Percentiles rank a stretch among this genome's conserved stretches.
Evolutionary conservation across 2,888 invertebrate genomes (phyloP).

Genomic region (Erpobdella octoculata): DNA sequence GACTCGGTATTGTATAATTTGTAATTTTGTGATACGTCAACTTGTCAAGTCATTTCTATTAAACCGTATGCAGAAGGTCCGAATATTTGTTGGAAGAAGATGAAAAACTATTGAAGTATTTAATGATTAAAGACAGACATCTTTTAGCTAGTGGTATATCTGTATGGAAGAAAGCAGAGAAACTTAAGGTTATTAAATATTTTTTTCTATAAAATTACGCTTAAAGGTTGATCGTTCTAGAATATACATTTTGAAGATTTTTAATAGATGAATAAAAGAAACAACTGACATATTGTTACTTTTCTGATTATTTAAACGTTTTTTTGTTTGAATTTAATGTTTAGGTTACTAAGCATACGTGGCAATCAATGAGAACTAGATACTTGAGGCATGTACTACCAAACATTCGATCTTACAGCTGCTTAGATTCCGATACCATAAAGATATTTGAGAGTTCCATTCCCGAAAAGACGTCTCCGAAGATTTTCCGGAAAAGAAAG

Average conservation of each 20-base stretch:
- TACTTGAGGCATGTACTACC: not conserved
- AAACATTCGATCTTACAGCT: not conserved
- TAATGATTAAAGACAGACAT: not conserved
- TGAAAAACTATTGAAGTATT: not conserved
- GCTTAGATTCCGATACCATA: not conserved
- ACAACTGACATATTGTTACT: not conserved
- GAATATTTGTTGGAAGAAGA: not conserved
- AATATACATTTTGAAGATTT: too few relatives aligned
- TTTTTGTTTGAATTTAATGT: not conserved
- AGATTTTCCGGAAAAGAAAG: too few relatives aligned
- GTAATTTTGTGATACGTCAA: too few relatives aligned
- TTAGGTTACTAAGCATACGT: not conserved
- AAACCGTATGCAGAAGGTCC: too few relatives aligned
- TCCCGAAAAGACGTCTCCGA: too few relatives aligned
- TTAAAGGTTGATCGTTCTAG: too few relatives aligned
- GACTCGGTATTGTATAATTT: too few relatives aligned
- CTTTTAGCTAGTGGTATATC: not conserved
- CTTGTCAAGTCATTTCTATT: too few relatives aligned
- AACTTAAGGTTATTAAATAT: not conserved
- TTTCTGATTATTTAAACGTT: not conserved
- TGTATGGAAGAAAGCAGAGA: not conserved
- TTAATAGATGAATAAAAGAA: not conserved
- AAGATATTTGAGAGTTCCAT: too few relatives aligned
- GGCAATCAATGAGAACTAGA: constrained; percentile 10
- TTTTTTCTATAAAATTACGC: not conserved